Conservation (phyloP, 2,888 invertebrate genomes). For the Amphipyra tragopoginis region DNA sequence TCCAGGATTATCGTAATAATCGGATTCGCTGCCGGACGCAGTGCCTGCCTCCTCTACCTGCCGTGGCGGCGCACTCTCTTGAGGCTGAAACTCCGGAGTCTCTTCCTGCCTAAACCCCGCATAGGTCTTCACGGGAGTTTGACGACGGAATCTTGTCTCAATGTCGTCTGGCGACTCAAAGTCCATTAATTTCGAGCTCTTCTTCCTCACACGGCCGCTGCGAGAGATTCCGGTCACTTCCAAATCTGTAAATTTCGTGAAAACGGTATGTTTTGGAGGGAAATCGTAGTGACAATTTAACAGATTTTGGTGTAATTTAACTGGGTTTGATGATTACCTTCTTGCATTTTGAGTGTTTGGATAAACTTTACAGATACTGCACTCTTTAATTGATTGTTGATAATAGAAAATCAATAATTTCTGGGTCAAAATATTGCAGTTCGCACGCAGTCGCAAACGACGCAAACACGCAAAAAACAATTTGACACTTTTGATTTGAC, state of each 20-base stretch:
- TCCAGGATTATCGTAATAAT: conserved; percentile 83
- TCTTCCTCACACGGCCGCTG: conserved; percentile 97
- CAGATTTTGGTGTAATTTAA: neutral
- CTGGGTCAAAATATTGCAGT: neutral
- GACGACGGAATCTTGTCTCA: conserved; percentile 89
- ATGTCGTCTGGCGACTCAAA: conserved; percentile 97
- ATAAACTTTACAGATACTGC: neutral
- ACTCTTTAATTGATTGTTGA: neutral
- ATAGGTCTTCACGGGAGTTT: conserved; percentile 78
- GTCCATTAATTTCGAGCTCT: conserved; percentile 97
- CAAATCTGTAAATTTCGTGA: conserved; percentile 86
- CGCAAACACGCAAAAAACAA: too few species aligned
- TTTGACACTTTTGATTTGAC: too few species aligned
- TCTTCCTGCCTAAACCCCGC: conserved; percentile 73
- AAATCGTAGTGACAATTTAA: conserved; percentile 2
- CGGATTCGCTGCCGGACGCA: conserved; percentile 84
- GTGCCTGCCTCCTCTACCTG: conserved; percentile 76
- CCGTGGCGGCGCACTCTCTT: conserved; percentile 64
- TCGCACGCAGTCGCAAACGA: too few species aligned
- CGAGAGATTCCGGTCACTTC: conserved; percentile 96
- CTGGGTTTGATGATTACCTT: conserved; percentile 52
- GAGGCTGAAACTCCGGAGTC: conserved; percentile 68
- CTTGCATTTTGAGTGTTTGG: conserved; percentile 58
- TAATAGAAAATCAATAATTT: neutral
- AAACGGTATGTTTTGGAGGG: conserved; percentile 39